Evolutionary conservation across 2,888 invertebrate species (phyloP), one percentile per base, ranked within the genome.

Genomic region (Yponomeuta malinellus): DNA sequence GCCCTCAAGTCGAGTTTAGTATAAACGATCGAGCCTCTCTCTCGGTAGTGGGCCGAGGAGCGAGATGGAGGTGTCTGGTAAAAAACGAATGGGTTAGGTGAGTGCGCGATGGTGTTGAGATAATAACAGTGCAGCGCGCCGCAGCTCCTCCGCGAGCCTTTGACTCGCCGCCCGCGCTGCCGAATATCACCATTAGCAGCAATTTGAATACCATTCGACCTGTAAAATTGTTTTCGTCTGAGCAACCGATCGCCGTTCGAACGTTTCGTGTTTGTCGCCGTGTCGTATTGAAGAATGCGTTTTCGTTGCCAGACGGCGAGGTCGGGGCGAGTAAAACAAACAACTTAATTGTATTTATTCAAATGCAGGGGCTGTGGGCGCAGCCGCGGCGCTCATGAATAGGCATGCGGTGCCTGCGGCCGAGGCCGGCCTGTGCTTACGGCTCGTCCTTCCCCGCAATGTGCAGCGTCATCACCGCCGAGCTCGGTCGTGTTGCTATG

Each of bases 311-410:
- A 82, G 81, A 80, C 83, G 84, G 82, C 80, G 77, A 80, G 80
- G 81, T 81, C 81, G 77, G 82, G 84, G 80, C 82, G 83, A 83
- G 85, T 84, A 90, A 90, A 90, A 90, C 91, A 92, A 91, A 92
- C 90, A 91, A 92, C 90, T 89, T 90, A 92, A 92, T 92, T 90
- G 90, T 92, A 90, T 91, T 90, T 92, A 91, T 92, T 92, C 87
- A 90, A 91, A 92, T 91, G 86, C 78, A 84, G 78, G 77, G 78
- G 81, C 76, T 79, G 78, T 73, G 80, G 59, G 75, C 80, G 81
- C 89, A 86, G 88, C 88, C 87, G 89, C 81, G 83, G 83, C 80
- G 73, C 84, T 91, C 89, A 90, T 91, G 90, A 90, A 92, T 92
- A 91, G 80, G 83, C 86, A 89, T 87, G 83, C 52, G 52, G 52